A percentile compares a stretch with the other conserved stretches of the same genome.
Evolutionary conservation across 2,113 vertebrate species (phyloP).

Genomic region (Jaculus jaculus): DNA sequence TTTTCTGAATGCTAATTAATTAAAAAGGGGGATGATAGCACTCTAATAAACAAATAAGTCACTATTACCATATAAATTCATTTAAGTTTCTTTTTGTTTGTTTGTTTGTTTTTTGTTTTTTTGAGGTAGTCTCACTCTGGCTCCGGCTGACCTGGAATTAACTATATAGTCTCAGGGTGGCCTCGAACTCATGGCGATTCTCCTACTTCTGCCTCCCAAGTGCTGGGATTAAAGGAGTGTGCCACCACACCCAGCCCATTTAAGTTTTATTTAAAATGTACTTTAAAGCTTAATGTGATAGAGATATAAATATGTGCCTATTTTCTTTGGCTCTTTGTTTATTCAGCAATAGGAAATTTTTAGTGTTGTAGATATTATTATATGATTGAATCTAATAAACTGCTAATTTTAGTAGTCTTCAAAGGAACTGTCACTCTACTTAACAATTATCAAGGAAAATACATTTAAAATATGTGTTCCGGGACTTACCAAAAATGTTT

Average conservation of each 20-base stretch:
- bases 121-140: too few species aligned
- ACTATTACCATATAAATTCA: slow-evolving; percentile 35
- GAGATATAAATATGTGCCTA: background rate
- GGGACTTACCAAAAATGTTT: background rate
- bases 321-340: slow-evolving; percentile 38
- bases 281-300: background rate
- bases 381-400: background rate
- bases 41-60: slow-evolving; percentile 28
- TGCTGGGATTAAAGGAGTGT: too few species aligned
- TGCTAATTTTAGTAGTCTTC: slow-evolving; percentile 22
- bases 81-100: slow-evolving; percentile 30
- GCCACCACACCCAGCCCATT: too few species aligned
- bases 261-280: background rate
- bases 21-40: background rate
- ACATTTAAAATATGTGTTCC: slow-evolving; percentile 50
- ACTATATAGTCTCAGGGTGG: too few species aligned
- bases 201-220: too few species aligned
- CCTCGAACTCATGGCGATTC: too few species aligned
- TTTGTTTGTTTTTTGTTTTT: too few species aligned
- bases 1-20: slow-evolving; percentile 35
- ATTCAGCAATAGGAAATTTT: slow-evolving; percentile 21
- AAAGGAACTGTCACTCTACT: slow-evolving; percentile 15
- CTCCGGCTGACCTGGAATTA: too few species aligned
- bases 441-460: background rate
- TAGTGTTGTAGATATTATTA: background rate